Percentiles rank a stretch among this genome's conserved stretches.
phyloP scores from a whole-genome alignment of 2,888 invertebrate genomes.

The Tolmerus cingulatus region DNA sequence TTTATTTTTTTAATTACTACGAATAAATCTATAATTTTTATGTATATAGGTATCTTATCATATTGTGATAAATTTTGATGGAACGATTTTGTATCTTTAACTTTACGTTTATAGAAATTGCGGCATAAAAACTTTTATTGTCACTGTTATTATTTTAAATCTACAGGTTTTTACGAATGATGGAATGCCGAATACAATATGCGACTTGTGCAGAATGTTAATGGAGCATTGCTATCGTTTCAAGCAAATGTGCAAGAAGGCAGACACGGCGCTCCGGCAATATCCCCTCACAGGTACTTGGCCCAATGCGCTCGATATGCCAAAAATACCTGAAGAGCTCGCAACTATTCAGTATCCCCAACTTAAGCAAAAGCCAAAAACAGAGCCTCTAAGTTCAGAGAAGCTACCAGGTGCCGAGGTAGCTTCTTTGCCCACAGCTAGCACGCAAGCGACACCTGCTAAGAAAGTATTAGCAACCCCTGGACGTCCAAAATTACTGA shows the following conservation, averaged over 20 bases:
- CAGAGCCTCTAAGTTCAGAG: background rate
- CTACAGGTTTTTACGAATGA: constrained; percentile 64
- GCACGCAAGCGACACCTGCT: background rate
- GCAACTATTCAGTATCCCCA: constrained; percentile 50
- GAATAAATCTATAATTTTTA: too few relatives aligned
- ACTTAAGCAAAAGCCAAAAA: background rate
- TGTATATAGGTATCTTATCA: too few relatives aligned
- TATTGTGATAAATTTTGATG: too few relatives aligned
- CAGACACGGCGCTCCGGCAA: constrained; percentile 75
- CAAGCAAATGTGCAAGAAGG: constrained; percentile 77
- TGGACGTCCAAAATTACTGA: constrained; percentile 56
- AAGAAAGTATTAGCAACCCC: background rate
- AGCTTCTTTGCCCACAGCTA: background rate
- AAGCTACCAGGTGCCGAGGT: background rate
- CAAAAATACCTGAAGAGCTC: constrained; percentile 63
- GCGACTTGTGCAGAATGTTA: constrained; percentile 72
- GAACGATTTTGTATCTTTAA: too few relatives aligned
- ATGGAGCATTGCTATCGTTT: constrained; percentile 76
- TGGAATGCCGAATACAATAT: constrained; percentile 78
- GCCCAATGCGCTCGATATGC: constrained; percentile 64
- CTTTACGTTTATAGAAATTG: too few relatives aligned
- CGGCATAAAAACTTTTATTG: too few relatives aligned
- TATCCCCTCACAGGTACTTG: constrained; percentile 72
- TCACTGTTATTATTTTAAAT: background rate
- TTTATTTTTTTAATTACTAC: too few relatives aligned